Conservation (phyloP, 2,113 vertebrate genomes). For the Perccottus glenii region DNA sequence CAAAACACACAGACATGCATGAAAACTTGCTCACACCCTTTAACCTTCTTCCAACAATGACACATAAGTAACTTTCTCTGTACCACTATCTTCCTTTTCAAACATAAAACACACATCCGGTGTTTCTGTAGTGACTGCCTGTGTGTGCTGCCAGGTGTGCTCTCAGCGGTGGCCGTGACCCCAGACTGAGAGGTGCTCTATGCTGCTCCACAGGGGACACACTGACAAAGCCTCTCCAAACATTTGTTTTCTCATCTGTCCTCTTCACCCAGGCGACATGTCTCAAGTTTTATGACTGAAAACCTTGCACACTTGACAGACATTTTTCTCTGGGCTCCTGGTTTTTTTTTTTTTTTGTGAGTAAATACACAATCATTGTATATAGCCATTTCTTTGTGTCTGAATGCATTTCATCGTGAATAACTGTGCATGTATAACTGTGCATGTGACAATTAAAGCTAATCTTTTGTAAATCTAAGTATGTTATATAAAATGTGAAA, state of each 20-base stretch:
- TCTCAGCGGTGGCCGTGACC: slow-evolving; percentile 66
- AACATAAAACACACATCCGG: slow-evolving; percentile 3
- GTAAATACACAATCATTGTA: neutral
- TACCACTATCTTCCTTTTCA: slow-evolving; percentile 6
- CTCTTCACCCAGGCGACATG: slow-evolving; percentile 34
- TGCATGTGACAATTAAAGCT: too few relatives aligned
- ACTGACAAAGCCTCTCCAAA: slow-evolving; percentile 53
- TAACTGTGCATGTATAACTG: too few relatives aligned
- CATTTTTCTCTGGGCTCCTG: slow-evolving; percentile 21
- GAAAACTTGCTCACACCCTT: slow-evolving; percentile 28
- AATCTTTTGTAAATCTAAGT: too few relatives aligned
- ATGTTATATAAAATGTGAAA: too few relatives aligned
- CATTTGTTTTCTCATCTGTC: slow-evolving; percentile 63
- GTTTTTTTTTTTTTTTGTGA: neutral
- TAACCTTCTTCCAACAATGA: slow-evolving; percentile 41
- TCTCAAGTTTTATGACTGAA: slow-evolving; percentile 36
- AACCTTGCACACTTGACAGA: slow-evolving; percentile 27
- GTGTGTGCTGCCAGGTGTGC: slow-evolving; percentile 68
- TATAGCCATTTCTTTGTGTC: neutral
- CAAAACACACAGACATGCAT: too few relatives aligned
- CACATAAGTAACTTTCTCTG: slow-evolving; percentile 18
- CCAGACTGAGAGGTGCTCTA: slow-evolving; percentile 60
- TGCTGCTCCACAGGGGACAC: slow-evolving; percentile 48
- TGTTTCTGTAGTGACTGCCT: slow-evolving; percentile 26
- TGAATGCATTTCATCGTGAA: too few relatives aligned